Conservation (phyloP, 92 coral and sea anemone genomes). For the Porites divaricata region DNA sequence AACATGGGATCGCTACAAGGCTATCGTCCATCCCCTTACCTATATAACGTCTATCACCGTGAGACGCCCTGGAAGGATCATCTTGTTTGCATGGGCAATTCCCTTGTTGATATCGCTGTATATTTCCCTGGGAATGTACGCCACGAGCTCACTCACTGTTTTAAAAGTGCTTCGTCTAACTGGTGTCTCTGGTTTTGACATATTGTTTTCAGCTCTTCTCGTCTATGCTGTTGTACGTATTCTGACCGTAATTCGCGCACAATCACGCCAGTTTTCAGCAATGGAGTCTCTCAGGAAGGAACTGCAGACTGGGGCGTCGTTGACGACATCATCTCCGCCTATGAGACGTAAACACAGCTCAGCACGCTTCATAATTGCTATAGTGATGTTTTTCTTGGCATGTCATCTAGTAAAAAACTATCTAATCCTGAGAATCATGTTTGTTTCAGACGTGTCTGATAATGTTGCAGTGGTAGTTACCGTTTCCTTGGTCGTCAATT, state of each 20-base stretch:
- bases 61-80: not conserved
- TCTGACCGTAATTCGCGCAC: not conserved
- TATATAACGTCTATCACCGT: not conserved
- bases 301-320: not conserved
- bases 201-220: too few species aligned
- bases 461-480: not conserved
- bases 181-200: too few species aligned
- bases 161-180: not conserved
- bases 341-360: not conserved
- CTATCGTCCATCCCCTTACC: conserved; percentile 19
- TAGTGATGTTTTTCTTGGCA: conserved; percentile 5
- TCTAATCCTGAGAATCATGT: not conserved
- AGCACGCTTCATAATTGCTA: not conserved
- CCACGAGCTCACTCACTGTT: too few species aligned
- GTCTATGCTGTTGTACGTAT: not conserved
- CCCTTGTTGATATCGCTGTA: too few species aligned
- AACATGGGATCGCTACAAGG: conserved; percentile 24
- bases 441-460: not conserved
- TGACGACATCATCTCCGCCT: not conserved
- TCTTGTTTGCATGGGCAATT: not conserved
- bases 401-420: not conserved
- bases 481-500: not conserved
- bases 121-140: too few species aligned
- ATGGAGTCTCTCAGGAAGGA: conserved; percentile 3
- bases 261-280: not conserved